Base-by-base conservation (phyloP, 2,113 vertebrate species). In the Lasiurus cinereus region DNA sequence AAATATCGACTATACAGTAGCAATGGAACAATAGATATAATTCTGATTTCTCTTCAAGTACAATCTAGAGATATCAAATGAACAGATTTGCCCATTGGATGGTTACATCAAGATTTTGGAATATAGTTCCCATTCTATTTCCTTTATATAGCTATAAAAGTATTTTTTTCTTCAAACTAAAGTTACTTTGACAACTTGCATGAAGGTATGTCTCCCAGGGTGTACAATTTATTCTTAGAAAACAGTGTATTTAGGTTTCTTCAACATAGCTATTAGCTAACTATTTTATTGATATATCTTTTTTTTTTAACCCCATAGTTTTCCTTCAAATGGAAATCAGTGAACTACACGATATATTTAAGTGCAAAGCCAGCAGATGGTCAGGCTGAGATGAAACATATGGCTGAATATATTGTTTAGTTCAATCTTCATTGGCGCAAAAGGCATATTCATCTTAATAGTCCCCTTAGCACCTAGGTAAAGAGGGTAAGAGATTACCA, bases 341-440 rank as follows among this genome's bases (percentile, higher is more conserved):
- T 96, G 88, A 96, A 96, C 86, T 94, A 88, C 83, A 97, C 91
- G 94, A 96, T 96, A 84, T 96, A 94, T 97, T 96, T 97, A 97
- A 94, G 90, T 93, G 80, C 64, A 87, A 52, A 96, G 76, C 76
- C 76, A 95, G 90, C 95, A 97, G 93, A 96, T 97, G 96, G 93
- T 96, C 84, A 91, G 93, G 66, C 87, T 96, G 89, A 90, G 91
- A 91, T 39, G 83, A 97, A 95, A 86, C 96, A 97, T 96, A 97
- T 96, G 96, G 87, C 54, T 94, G 86, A 95, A 80, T 97, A 92
- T 88, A 96, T 85, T 72, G 92, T 96, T 95, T 93, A 72, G 50
- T 96, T 96, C 96, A 93, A 39, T 94, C 91, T 89, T 95, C 48
- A 12, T 64, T 96, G 91, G 94, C 56, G 43, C 27, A 82, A 79